Evolutionary conservation across 2,888 invertebrate genomes (phyloP).

Genomic region (Trileptium ribeirensis): DNA sequence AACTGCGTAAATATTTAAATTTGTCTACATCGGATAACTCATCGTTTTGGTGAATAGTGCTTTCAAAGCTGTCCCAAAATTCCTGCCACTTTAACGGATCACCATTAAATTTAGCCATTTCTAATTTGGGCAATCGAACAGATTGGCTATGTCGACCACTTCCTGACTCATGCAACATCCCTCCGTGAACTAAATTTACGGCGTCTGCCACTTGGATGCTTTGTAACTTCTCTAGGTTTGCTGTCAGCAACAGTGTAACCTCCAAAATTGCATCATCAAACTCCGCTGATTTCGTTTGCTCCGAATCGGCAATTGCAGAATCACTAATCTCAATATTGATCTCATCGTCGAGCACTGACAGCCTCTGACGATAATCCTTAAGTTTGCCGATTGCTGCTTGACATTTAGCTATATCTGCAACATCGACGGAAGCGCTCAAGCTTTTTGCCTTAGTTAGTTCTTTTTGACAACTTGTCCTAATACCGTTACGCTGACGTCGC

Average conservation of each 20-base stretch:
- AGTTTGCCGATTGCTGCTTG: neutral
- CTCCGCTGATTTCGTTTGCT: neutral
- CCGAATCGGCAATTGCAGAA: neutral
- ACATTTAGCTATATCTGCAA: neutral
- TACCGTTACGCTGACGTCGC: no score
- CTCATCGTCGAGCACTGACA: neutral
- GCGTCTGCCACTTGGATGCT: neutral
- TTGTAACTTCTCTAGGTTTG: neutral
- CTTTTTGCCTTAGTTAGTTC: neutral
- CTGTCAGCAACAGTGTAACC: neutral
- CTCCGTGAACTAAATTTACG: neutral
- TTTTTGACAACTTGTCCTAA: neutral
- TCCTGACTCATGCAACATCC: neutral
- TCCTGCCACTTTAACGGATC: conserved; percentile 1
- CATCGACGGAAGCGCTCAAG: neutral
- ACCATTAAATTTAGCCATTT: neutral
- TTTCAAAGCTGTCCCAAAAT: conserved; percentile 3
- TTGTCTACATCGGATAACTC: neutral
- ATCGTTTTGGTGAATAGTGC: neutral
- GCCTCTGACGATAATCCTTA: neutral
- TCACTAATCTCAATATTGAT: neutral
- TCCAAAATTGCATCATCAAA: neutral
- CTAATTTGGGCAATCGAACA: neutral
- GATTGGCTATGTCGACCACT: neutral
- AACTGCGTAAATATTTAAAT: neutral